phyloP scores from a whole-genome alignment of 2,113 vertebrate genomes.

The Oplegnathus fasciatus region DNA sequence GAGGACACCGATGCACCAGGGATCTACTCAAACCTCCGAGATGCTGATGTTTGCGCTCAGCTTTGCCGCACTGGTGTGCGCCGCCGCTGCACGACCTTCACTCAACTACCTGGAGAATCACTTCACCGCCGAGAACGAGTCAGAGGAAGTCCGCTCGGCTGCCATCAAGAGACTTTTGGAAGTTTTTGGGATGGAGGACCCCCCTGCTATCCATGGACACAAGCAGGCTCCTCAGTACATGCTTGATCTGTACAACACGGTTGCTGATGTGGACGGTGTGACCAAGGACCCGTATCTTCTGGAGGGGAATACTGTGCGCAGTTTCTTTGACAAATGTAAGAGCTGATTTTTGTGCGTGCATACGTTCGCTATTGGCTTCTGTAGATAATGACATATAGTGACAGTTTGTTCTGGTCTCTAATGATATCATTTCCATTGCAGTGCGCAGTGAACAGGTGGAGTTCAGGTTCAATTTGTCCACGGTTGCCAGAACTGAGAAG shows the following conservation, averaged over 20 bases:
- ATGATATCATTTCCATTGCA: slow-evolving; percentile 49
- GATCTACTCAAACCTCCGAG: slow-evolving; percentile 6
- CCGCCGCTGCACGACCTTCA: slow-evolving; percentile 67
- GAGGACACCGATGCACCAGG: slow-evolving; percentile 28
- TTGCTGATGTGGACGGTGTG: slow-evolving; percentile 90
- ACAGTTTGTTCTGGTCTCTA: slow-evolving; percentile 2
- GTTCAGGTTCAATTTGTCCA: slow-evolving; percentile 89
- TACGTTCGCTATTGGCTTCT: background rate
- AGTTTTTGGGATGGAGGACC: slow-evolving; percentile 92
- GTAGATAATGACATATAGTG: background rate
- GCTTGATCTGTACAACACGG: slow-evolving; percentile 92
- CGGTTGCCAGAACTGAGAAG: slow-evolving; percentile 88
- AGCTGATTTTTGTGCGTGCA: background rate
- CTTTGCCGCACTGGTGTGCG: slow-evolving; percentile 50
- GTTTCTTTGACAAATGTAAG: slow-evolving; percentile 93
- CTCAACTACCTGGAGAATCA: slow-evolving; percentile 59
- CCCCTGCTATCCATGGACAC: slow-evolving; percentile 80
- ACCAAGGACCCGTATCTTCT: slow-evolving; percentile 90
- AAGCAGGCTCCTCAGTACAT: slow-evolving; percentile 93
- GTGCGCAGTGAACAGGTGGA: slow-evolving; percentile 86
- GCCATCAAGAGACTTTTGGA: slow-evolving; percentile 90
- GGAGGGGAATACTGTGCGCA: slow-evolving; percentile 92
- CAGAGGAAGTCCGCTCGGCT: slow-evolving; percentile 78
- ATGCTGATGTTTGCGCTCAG: slow-evolving; percentile 70
- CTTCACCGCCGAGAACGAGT: slow-evolving; percentile 49